phyloP scores from a whole-genome alignment of 2,888 invertebrate species.

The Cheilosia soror region DNA sequence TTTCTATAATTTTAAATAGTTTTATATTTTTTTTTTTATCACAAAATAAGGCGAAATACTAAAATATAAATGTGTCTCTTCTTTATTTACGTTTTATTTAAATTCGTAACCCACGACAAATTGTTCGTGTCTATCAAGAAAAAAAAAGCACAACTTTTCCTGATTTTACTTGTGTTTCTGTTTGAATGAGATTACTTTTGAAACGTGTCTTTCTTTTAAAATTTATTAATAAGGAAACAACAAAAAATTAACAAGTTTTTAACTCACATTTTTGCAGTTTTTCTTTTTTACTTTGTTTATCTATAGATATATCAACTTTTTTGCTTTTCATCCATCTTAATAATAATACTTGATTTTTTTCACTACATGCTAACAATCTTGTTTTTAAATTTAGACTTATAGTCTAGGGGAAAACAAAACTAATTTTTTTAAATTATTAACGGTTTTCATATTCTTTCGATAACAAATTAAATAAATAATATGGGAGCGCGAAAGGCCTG shows the following conservation, averaged over 20 bases:
- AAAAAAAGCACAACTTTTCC: constrained; percentile 3
- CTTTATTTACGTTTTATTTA: constrained; percentile 43
- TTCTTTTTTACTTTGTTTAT: constrained; percentile 8
- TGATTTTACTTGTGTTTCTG: constrained; percentile 9
- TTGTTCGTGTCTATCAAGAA: constrained; percentile 35
- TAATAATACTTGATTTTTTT: constrained; percentile 62
- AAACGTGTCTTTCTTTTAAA: constrained; percentile 27
- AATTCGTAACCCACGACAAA: constrained; percentile 65
- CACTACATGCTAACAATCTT: constrained; percentile 55
- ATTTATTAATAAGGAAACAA: constrained; percentile 1
- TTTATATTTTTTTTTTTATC: constrained; percentile 53
- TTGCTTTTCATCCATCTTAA: constrained; percentile 31
- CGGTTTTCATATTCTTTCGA: constrained; percentile 13
- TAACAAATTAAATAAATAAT: constrained; percentile 53
- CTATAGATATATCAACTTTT: constrained; percentile 46
- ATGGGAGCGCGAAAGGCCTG: constrained; percentile 35
- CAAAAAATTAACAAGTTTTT: constrained; percentile 7
- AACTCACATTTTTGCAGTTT: constrained; percentile 13
- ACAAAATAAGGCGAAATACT: constrained; percentile 74
- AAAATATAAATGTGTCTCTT: constrained; percentile 54
- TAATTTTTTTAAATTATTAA: constrained; percentile 44
- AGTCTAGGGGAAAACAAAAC: constrained; percentile 40
- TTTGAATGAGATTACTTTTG: constrained; percentile 61
- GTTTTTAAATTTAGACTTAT: constrained; percentile 53
- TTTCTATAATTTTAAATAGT: constrained; percentile 41